Evolutionary conservation across 2,113 vertebrate species (phyloP).

Genomic region (Albula goreensis): DNA sequence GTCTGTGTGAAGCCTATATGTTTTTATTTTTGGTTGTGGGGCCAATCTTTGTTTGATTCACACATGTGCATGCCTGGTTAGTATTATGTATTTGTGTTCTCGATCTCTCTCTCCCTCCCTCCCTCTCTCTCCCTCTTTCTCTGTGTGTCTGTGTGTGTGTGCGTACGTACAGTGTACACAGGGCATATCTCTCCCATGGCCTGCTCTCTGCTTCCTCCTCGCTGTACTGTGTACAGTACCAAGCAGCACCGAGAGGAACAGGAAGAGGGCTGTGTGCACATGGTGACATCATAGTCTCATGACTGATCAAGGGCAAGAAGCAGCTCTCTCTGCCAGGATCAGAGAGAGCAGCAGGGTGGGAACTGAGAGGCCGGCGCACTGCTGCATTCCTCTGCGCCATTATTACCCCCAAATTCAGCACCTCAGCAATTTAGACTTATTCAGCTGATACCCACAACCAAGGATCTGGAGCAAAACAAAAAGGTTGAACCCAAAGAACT

Average conservation of each 20-base stretch:
- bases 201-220: background rate
- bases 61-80: background rate
- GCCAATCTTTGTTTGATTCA: background rate
- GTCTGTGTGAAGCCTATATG: background rate
- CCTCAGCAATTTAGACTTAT: conserved; percentile 8
- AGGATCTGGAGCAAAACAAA: conserved; percentile 12
- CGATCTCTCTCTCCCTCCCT: background rate
- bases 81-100: background rate
- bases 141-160: background rate
- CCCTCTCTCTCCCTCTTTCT: too few relatives aligned
- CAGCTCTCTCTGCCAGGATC: conserved; percentile 53
- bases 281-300: conserved; percentile 65
- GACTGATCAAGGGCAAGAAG: conserved; percentile 66
- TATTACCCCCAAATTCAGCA: conserved; percentile 22
- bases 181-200: background rate
- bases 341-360: conserved; percentile 27
- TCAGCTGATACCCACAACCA: background rate
- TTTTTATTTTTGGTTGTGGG: too few relatives aligned
- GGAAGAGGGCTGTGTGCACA: conserved; percentile 56
- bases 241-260: conserved; percentile 28
- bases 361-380: conserved; percentile 5
- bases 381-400: background rate
- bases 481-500: conserved; percentile 9
- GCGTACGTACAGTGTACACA: background rate
- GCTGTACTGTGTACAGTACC: background rate